Base-by-base conservation (phyloP, 2,113 vertebrate species). In the Nerophis ophidion region DNA sequence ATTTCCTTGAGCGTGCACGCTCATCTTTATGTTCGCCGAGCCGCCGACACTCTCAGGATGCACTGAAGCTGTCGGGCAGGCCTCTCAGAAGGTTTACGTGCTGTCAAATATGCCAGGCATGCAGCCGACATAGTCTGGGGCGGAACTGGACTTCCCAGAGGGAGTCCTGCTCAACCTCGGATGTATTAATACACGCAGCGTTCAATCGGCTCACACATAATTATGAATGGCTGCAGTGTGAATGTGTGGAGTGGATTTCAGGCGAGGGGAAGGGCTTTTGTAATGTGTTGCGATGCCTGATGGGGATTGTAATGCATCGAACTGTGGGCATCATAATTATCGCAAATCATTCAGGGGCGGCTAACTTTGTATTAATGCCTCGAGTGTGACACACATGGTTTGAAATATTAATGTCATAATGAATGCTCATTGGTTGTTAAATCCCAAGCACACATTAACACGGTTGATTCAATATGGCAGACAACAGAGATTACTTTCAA, bases 391-490 rank as follows among this genome's bases (percentile, higher is more conserved):
- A 42, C 54, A 35, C 1, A 16, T 19, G 54, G 8, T 17, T 34
- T 60, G 44, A 60, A 60, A 60, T 60, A 60, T 60, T 60, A 60
- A 60, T 60, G 58, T 17, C 38, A 7, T 60, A 60, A 60, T 60
- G 13, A 60, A 60, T 48, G 44, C 35, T 12, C 26, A 48, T 7
- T 4, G 38, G 6, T 42, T 56, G 54, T 42, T 56, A 56, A 56
- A 38, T 56, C 54, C n/a, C 54, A 55, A 68, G 63, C 65, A 26
- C n/a, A 68, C 36, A 70, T 74, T 66, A 64, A 66, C 26, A 64
- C 13, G 5, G 50, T 53, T 69, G 56, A 73, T 72, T 56, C 59
- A 17, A 68, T 57, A 52, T 55, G 47, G 35, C 56, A 40, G 36
- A 42, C 47, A 65, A 58, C 44, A 65, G 61, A 64, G 65, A 47